phyloP scores from a whole-genome alignment of 2,888 invertebrate genomes.

The Venustoraphidia nigricollis region DNA sequence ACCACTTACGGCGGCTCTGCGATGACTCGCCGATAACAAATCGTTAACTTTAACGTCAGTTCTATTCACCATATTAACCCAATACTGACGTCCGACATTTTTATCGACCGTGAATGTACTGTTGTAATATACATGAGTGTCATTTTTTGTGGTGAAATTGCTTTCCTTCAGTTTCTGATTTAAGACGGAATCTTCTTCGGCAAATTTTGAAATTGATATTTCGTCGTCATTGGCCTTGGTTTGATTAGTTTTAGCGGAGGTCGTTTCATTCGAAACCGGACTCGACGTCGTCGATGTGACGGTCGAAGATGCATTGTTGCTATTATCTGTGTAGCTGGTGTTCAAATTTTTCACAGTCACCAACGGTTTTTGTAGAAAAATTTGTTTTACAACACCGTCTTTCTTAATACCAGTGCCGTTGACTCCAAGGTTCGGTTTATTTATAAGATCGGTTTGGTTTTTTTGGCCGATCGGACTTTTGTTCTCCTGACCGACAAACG shows the following conservation, averaged over 20 bases:
- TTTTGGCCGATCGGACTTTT: background rate
- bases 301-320: conserved; percentile 5
- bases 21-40: conserved; percentile 65
- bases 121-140: conserved; percentile 66
- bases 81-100: conserved; percentile 43
- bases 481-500: background rate
- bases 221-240: conserved; percentile 18
- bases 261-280: conserved; percentile 1
- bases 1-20: conserved; percentile 65
- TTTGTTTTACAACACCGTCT: conserved; percentile 17
- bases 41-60: conserved; percentile 44
- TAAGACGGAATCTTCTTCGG: conserved; percentile 17
- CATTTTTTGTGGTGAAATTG: conserved; percentile 37
- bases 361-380: background rate
- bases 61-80: conserved; percentile 50
- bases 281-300: conserved; percentile 4
- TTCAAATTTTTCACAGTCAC: background rate
- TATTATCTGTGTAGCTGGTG: background rate
- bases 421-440: conserved; percentile 24
- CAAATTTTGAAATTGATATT: conserved; percentile 23
- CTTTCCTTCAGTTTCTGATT: conserved; percentile 29
- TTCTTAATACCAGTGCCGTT: conserved; percentile 32
- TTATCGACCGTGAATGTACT: conserved; percentile 50
- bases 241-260: conserved; percentile 2
- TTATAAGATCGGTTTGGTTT: conserved; percentile 1